phyloP scores from a whole-genome alignment of 2,888 invertebrate genomes.

The Cataglyphis albicans region DNA sequence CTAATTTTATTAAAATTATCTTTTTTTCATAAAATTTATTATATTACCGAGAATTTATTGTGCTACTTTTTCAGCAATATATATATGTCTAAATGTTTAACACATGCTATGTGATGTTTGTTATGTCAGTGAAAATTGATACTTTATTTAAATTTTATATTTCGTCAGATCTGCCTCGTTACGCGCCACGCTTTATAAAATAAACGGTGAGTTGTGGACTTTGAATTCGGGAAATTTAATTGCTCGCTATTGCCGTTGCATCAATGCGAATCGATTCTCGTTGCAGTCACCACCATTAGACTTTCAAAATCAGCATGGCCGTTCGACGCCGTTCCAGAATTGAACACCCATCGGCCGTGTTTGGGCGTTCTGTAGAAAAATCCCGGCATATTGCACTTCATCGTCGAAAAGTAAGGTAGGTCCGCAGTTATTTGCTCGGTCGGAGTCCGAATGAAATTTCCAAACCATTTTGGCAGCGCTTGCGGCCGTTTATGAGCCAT shows the following conservation, averaged over 20 bases:
- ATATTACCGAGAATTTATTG: neutral
- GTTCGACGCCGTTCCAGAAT: constrained; percentile 29
- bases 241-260: constrained; percentile 18
- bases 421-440: constrained; percentile 43
- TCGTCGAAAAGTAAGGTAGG: constrained; percentile 28
- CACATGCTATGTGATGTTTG: neutral
- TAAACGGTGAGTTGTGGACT: constrained; percentile 33
- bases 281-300: constrained; percentile 19
- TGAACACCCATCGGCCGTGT: constrained; percentile 14
- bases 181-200: neutral
- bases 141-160: constrained; percentile 1
- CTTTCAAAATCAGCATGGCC: constrained; percentile 38
- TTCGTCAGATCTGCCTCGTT: neutral
- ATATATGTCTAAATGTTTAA: neutral
- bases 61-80: neutral
- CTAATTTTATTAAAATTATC: neutral
- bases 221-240: constrained; percentile 44
- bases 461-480: constrained; percentile 49
- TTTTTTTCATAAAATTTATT: neutral
- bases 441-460: constrained; percentile 62
- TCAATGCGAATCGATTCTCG: constrained; percentile 31
- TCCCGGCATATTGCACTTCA: constrained; percentile 41
- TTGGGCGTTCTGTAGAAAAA: constrained; percentile 49
- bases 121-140: neutral
- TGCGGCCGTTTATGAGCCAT: constrained; percentile 30